These are phyloP conservation scores for Hartigia nigra DNA, from an alignment of 2,888 invertebrate genomes.

Conservation along the genomic window DNA sequence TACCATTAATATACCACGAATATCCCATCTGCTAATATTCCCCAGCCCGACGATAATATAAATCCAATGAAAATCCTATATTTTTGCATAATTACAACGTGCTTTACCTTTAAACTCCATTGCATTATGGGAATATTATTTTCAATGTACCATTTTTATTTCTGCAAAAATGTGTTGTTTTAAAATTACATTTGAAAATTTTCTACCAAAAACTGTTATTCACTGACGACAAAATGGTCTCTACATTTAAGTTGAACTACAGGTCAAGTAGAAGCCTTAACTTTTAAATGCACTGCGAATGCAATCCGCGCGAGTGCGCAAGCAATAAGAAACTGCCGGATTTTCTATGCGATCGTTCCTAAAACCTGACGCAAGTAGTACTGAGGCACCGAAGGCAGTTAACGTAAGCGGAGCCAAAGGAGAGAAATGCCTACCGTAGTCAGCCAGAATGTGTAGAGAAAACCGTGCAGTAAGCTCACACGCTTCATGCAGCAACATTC, in stretches of 20 bases:
- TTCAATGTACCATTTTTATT: not conserved
- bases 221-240: not conserved
- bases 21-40: not conserved
- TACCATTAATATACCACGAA: not conserved
- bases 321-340: not conserved
- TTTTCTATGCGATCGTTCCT: not conserved
- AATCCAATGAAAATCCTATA: not conserved
- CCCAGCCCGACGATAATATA: not conserved
- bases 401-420: not conserved
- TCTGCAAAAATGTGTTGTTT: no score
- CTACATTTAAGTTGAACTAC: not conserved
- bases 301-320: not conserved
- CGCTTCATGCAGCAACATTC: conserved; percentile 8
- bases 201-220: not conserved
- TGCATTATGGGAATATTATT: not conserved
- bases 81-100: not conserved
- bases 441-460: not conserved
- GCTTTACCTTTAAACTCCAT: not conserved
- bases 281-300: not conserved
- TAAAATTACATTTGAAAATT: not conserved
- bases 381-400: not conserved
- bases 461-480: not conserved
- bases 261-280: not conserved
- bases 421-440: not conserved
- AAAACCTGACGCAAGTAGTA: not conserved